Base-by-base conservation (phyloP, 2,797 vertebrate genomes). In the Poecilia picta region DNA sequence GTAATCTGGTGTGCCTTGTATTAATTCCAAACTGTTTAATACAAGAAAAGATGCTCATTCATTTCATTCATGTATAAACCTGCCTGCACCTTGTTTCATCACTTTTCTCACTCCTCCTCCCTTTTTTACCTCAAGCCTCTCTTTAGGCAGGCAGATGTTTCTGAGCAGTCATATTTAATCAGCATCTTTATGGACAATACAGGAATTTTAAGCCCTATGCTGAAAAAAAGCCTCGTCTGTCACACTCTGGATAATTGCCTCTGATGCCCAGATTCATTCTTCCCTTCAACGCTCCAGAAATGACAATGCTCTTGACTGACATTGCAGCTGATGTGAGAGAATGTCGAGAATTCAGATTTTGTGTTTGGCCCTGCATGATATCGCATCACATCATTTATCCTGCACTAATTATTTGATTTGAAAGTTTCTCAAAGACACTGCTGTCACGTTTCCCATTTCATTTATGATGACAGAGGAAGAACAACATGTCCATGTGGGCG, bases 151-250 rank as follows among this genome's bases (percentile, higher is more conserved):
- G 68, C 85, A 83, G 86, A 88, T 78, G 85, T 87, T 91, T 91
- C 90, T 83, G 82, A 80, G 83, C 90, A 92, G 94, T 94, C 95
- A 92, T 90, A 89, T 92, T 95, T 93, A 93, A 95, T 96, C 92
- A 95, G 79, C 92, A 92, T 95, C 94, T 94, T 84, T 77, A 84
- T 25, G 83, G 90, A 91, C 91, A 92, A 94, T 88, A 85, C 90
- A 82, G 81, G 81, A 86, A 93, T 88, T 90, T 88, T 64, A 83
- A 84, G 87, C 83, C 77, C 39, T 89, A 77, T n/a, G 41, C 86
- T 7, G 72, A 23, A 76, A 79, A 86, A 81, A 81, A 49, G 75
- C 83, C 85, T 77, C n/a, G 55, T 79, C 88, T 91, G 92, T 94
- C 92, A 94, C 88, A 90, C 86, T 87, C 75, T 33, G 81, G 87